These are phyloP conservation scores for Cheilosia grossa DNA, from an alignment of 2,888 invertebrate species.

Conservation along the genomic window DNA sequence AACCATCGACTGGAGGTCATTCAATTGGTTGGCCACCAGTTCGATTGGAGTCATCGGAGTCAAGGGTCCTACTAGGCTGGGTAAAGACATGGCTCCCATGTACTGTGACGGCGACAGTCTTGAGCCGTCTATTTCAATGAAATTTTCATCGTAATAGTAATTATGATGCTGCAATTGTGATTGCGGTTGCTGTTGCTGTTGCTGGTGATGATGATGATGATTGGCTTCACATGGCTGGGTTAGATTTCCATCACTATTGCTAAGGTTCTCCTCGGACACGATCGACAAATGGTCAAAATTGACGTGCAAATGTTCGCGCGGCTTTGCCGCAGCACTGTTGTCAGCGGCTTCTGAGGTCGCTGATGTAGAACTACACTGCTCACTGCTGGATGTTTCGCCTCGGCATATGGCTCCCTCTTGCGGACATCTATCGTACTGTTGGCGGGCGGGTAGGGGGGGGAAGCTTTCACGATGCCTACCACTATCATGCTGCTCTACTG, in stretches of 20 bases:
- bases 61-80: slow-evolving; percentile 75
- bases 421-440: slow-evolving; percentile 45
- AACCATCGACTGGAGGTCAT: slow-evolving; percentile 81
- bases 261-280: slow-evolving; percentile 88
- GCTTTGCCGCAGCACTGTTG: slow-evolving; percentile 74
- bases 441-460: slow-evolving; percentile 7
- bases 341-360: slow-evolving; percentile 20
- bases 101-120: slow-evolving; percentile 78
- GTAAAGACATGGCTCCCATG: slow-evolving; percentile 75
- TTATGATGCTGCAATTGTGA: neutral
- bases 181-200: neutral
- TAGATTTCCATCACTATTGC: slow-evolving; percentile 79
- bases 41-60: slow-evolving; percentile 81
- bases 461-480: slow-evolving; percentile 62
- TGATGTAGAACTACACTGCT: slow-evolving; percentile 20
- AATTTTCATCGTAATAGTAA: slow-evolving; percentile 55
- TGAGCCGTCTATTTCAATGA: slow-evolving; percentile 77
- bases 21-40: slow-evolving; percentile 79
- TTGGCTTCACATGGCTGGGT: slow-evolving; percentile 34
- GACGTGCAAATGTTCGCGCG: slow-evolving; percentile 83
- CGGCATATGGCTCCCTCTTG: slow-evolving; percentile 8
- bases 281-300: slow-evolving; percentile 90
- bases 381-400: slow-evolving; percentile 31
- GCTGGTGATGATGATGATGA: slow-evolving; percentile 25
- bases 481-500: slow-evolving; percentile 76